Evolutionary conservation across 2,888 invertebrate genomes (phyloP), one percentile per base, ranked within the genome.

Genomic region (Aradus depressus): DNA sequence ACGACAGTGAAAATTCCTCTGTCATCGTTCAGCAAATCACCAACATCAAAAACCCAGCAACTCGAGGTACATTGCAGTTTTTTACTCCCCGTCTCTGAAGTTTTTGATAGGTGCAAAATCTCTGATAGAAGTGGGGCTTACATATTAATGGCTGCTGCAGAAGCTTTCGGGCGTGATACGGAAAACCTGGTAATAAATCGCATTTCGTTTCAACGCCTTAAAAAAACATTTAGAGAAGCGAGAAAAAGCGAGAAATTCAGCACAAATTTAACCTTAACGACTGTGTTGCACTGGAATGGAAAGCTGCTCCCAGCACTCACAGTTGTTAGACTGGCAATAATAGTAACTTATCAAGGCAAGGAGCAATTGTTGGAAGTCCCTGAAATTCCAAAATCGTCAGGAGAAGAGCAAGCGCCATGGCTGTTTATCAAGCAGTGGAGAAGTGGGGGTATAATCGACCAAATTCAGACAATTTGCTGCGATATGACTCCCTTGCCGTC

Each of bases 201-300:
- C 10, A 44, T 10, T 44, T 32, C 44, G 18, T 31, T 31, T 14
- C 28, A 28, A 18, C 32, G 19, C 19, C 8, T 18, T 25, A 12
- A 34, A 26, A 26, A 25, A 2, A 8, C 4, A 28, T 31, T 16
- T 28, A 44, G 16, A 31, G 19, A 28, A 31, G 10, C 28, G 3
- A 44, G 44, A 28, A 18, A 44, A 18, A 12, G 2, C 8, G 37
- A 39, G n/a, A 44, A 44, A 44, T 44, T n/a, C 18, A 31, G 19
- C n/a, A 16, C 14, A 44, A 44, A 14, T 43, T 43, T 25, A 43
- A 25, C 14, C 14, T 43, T 14, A 22, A 22, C 14, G 18, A 28
- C n/a, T 18, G 28, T 31, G 19, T 25, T 44, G 4, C 44, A 44
- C 10, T 44, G 44, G 44, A 34, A 44, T 44, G 32, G 44, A 28